Evolutionary conservation across 2,797 vertebrate genomes (phyloP).

Genomic region (Sorex maritimensis): DNA sequence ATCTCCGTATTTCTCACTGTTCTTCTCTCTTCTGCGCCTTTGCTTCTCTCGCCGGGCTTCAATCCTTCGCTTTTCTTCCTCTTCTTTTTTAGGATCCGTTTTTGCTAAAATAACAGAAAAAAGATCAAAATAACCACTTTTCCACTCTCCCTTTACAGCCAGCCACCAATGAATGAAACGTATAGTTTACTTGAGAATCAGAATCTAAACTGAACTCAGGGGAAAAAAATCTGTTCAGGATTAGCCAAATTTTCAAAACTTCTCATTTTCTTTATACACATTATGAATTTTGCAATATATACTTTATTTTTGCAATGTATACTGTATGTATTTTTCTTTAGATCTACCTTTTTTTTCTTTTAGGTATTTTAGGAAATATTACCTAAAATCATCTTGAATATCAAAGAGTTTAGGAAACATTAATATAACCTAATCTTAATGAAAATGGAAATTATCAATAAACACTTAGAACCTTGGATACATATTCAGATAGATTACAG

Average conservation of each 20-base stretch:
- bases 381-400: constrained; percentile 51
- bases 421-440: neutral
- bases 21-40: constrained; percentile 94
- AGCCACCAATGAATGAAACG: constrained; percentile 31
- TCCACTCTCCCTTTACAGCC: constrained; percentile 35
- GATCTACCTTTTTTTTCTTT: neutral
- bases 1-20: constrained; percentile 94
- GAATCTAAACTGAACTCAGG: constrained; percentile 21
- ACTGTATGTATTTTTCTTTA: constrained; percentile 43
- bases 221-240: constrained; percentile 61
- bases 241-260: constrained; percentile 23
- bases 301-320: neutral
- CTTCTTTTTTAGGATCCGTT: constrained; percentile 91
- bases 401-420: neutral
- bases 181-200: neutral
- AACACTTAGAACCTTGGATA: neutral
- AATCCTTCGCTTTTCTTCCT: constrained; percentile 92
- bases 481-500: neutral
- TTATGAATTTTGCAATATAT: constrained; percentile 1
- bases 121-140: constrained; percentile 35
- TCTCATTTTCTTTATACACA: neutral
- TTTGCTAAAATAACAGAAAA: constrained; percentile 86
- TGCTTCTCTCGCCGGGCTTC: constrained; percentile 94
- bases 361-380: constrained; percentile 27
- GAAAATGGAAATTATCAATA: constrained; percentile 9